Evolutionary conservation across 2,797 vertebrate species (phyloP), one percentile per base, ranked within the genome.

Genomic region (Microctenopoma steveboyesi): DNA sequence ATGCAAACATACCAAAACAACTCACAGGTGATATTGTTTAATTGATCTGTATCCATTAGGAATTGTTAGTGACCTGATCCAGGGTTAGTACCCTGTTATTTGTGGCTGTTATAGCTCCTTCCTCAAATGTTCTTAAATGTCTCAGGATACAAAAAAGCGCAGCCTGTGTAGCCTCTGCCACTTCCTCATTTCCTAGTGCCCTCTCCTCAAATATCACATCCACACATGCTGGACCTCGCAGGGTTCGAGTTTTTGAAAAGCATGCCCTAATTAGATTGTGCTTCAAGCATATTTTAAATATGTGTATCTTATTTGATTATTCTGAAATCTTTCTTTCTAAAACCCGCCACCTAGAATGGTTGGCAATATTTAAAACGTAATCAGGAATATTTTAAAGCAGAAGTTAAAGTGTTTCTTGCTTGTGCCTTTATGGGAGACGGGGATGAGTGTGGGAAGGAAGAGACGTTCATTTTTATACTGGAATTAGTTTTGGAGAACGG

Each of bases 181-280:
- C 43, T 66, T 63, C 35, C 78, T 89, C 69, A 86, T 88, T 90
- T 88, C 65, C 74, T 54, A 3, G 45, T 86, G 72, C 79, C 85
- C 82, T 88, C 69, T 35, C 64, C 72, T 89, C 77, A 78, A 86
- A 85, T 83, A 86, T 79, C 58, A 76, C 57, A 71, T 84, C 75
- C 78, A 77, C 81, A 87, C 76, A 80, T 79, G 83, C 79, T 71
- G 76, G 79, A 81, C 83, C 83, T 87, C 78, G 82, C 81, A 76
- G 75, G 74, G 81, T 91, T 82, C 82, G 81, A 88, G 59, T 69
- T 71, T 75, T 67, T 33, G 81, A 85, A 42, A 81, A 62, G 59
- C 71, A 62, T 78, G 65, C 58, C 71, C 71, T 91, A 88, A 90
- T 92, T 87, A 91, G 80, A 74, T 70, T 45, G 39, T 81, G 75